A percentile compares a stretch with the other conserved stretches of the same genome.
These are phyloP conservation scores for Apamea anceps DNA, from an alignment of 2,888 invertebrate genomes.

Conservation along the genomic window DNA sequence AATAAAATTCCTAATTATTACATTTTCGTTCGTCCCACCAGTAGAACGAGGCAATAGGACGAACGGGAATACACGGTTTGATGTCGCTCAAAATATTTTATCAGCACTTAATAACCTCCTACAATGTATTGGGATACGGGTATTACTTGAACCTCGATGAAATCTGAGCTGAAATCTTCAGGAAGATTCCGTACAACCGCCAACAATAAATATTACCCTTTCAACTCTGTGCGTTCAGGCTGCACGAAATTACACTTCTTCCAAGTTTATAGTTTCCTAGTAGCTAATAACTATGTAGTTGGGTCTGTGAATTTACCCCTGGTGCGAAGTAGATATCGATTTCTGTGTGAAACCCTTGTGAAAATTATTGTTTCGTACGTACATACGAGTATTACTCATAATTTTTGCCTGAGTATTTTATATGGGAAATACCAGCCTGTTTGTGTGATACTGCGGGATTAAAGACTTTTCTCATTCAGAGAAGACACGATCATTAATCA, in stretches of 20 bases:
- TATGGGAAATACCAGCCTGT: not conserved
- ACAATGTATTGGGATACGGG: slow-evolving; percentile 1
- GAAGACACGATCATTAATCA: not conserved
- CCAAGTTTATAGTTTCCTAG: slow-evolving; percentile 61
- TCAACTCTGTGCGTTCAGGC: slow-evolving; percentile 22
- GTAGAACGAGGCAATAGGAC: no score
- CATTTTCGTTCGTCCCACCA: no score
- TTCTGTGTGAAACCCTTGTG: slow-evolving; percentile 7
- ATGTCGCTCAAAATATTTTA: slow-evolving; percentile 1
- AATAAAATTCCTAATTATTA: no score
- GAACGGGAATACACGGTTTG: not conserved
- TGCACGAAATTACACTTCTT: slow-evolving; percentile 45
- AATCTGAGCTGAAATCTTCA: slow-evolving; percentile 28
- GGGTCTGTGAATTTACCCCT: slow-evolving; percentile 17
- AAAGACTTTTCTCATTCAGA: no score
- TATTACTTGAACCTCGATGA: slow-evolving; percentile 19
- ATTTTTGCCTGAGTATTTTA: not conserved
- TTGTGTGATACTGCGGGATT: not conserved
- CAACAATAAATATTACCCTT: slow-evolving; percentile 51
- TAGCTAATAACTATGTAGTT: slow-evolving; percentile 33
- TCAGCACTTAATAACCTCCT: not conserved
- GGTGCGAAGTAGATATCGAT: slow-evolving; percentile 38
- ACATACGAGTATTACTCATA: no score
- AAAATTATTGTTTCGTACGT: slow-evolving; percentile 4
- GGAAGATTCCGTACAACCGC: slow-evolving; percentile 30